A percentile compares a stretch with the other conserved stretches of the same genome.
phyloP scores from a whole-genome alignment of 2,797 vertebrate genomes.

The Chloroceryle amazona region DNA sequence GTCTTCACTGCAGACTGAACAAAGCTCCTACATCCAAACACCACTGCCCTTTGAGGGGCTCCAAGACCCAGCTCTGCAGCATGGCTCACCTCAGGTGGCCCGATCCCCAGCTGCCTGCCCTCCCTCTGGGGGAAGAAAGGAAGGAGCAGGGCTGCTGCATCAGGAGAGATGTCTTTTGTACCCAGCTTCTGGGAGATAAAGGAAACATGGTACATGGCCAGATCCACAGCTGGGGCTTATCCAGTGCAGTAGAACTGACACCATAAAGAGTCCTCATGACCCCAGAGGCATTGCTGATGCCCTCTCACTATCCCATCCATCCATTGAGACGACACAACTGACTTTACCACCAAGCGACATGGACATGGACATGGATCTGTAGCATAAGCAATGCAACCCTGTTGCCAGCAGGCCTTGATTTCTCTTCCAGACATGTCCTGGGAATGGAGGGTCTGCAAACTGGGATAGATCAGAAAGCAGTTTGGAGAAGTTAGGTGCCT shows the following conservation, averaged over 20 bases:
- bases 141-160: neutral
- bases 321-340: neutral
- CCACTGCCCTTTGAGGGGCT: neutral
- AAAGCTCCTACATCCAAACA: neutral
- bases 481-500: neutral
- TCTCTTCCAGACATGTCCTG: neutral
- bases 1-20: neutral
- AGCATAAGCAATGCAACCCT: neutral
- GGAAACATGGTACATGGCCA: accelerated
- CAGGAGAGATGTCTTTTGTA: neutral
- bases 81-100: accelerated
- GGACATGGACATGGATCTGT: accelerated
- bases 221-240: neutral
- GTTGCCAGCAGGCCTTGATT: neutral
- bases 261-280: neutral
- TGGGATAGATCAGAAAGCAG: neutral
- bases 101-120: neutral
- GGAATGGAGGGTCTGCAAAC: neutral
- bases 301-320: neutral
- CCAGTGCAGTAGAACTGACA: neutral
- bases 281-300: neutral
- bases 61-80: neutral
- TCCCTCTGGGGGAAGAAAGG: neutral
- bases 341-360: neutral
- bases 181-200: neutral